These are phyloP conservation scores for Ostrea denselamellosa DNA, from an alignment of 1,140 invertebrate genomes.

Conservation along the genomic window DNA sequence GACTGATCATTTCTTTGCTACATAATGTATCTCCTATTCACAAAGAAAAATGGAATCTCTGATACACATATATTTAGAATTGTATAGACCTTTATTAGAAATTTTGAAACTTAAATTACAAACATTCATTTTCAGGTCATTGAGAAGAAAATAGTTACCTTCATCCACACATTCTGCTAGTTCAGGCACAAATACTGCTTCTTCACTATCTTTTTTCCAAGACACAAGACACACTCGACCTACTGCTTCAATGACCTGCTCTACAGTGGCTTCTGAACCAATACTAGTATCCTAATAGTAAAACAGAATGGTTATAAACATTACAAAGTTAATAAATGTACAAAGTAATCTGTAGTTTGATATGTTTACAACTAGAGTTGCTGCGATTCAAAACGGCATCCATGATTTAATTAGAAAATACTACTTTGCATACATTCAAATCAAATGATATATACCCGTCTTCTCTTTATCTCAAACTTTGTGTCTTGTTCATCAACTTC, in stretches of 20 bases:
- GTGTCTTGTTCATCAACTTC: constrained; percentile 82
- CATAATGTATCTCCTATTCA: constrained; percentile 54
- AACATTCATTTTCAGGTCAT: background rate
- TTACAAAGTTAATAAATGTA: background rate
- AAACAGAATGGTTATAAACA: background rate
- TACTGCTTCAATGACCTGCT: constrained; percentile 74
- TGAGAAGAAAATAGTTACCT: constrained; percentile 41
- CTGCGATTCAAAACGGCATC: background rate
- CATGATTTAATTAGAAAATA: background rate
- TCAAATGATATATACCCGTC: constrained; percentile 68
- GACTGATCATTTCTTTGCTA: constrained; percentile 81
- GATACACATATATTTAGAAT: too few species aligned
- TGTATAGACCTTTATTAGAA: too few species aligned
- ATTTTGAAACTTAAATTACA: background rate
- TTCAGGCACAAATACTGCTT: constrained; percentile 84
- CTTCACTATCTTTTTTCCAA: constrained; percentile 75
- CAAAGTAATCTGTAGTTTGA: background rate
- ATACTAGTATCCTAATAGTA: constrained; percentile 70
- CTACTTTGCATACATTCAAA: background rate
- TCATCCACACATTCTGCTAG: constrained; percentile 79
- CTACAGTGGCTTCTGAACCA: constrained; percentile 73
- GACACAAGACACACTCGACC: constrained; percentile 74
- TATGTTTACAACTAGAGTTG: too few species aligned
- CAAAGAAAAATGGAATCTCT: background rate
- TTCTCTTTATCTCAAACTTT: constrained; percentile 73